Evolutionary conservation across 2,113 vertebrate species (phyloP).

Genomic region (Smithornis capensis): DNA sequence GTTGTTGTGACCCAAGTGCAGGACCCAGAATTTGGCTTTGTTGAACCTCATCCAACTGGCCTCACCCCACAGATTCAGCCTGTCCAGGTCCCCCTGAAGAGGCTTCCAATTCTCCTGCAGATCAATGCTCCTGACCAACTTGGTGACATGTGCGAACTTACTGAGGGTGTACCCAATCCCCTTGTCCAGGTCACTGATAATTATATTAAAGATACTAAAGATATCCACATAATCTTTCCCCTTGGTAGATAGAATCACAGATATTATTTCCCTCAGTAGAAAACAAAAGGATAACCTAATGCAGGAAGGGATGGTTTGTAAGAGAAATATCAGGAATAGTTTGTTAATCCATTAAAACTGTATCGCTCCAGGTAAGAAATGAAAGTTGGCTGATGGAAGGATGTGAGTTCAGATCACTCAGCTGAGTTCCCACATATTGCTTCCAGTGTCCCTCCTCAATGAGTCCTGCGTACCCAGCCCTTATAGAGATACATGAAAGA

Average conservation of each 20-base stretch:
- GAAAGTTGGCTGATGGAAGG: background rate
- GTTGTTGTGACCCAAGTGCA: background rate
- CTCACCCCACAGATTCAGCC: fast-evolving
- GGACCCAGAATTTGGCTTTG: background rate
- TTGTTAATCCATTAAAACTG: background rate
- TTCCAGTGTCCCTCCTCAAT: background rate
- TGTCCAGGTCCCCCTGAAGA: background rate
- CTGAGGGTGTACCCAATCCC: fast-evolving
- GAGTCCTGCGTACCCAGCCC: background rate
- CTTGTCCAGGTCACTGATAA: background rate
- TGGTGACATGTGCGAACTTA: background rate
- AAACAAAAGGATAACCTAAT: background rate
- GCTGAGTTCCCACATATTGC: background rate
- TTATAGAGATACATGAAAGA: background rate
- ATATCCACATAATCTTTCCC: background rate
- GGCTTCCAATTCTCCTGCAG: background rate
- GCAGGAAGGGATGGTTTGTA: background rate
- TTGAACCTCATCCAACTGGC: background rate
- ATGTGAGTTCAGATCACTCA: background rate
- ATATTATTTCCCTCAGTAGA: background rate
- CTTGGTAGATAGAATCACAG: background rate
- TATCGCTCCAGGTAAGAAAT: background rate
- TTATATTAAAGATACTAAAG: background rate
- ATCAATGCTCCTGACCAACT: background rate
- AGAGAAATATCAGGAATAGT: background rate